A percentile compares a stretch with the other conserved stretches of the same genome.
Evolutionary conservation across 2,113 vertebrate genomes (phyloP).

Genomic region (Melanostigma gelatinosum): DNA sequence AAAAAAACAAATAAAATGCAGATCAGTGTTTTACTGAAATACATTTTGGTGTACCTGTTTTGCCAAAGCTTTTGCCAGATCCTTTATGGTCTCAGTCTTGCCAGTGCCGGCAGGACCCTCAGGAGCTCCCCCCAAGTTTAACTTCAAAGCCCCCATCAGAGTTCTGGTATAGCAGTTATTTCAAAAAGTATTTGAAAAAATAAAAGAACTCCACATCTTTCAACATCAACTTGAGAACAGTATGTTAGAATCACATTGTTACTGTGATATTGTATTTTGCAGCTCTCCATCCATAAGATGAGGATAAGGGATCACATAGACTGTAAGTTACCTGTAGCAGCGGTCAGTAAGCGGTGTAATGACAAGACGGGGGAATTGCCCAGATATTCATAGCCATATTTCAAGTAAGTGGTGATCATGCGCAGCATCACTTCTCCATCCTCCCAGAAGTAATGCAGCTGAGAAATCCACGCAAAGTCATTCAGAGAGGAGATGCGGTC

Average conservation of each 20-base stretch:
- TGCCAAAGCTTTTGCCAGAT: constrained; percentile 94
- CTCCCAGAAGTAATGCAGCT: constrained; percentile 93
- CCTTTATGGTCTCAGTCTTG: constrained; percentile 97
- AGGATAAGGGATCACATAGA: background rate
- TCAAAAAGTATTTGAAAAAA: background rate
- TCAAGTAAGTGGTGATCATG: constrained; percentile 92
- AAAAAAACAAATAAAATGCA: background rate
- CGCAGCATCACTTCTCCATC: constrained; percentile 84
- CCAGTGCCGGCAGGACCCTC: constrained; percentile 97
- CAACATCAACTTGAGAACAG: background rate
- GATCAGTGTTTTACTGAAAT: background rate
- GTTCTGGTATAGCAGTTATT: constrained; percentile 80
- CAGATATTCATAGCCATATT: constrained; percentile 95
- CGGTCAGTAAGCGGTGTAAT: constrained; percentile 95
- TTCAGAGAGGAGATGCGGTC: constrained; percentile 85
- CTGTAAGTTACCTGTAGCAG: constrained; percentile 88
- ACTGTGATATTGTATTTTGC: background rate
- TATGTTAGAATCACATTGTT: background rate
- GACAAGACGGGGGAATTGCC: constrained; percentile 92
- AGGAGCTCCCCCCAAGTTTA: constrained; percentile 93
- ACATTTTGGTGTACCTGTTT: constrained; percentile 87
- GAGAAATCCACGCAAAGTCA: constrained; percentile 95
- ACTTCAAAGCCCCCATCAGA: constrained; percentile 93
- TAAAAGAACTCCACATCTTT: background rate
- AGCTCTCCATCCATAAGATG: background rate